Evolutionary conservation across 2,797 vertebrate species (phyloP), one percentile per base, ranked within the genome.

Genomic region (Acridotheres tristis): DNA sequence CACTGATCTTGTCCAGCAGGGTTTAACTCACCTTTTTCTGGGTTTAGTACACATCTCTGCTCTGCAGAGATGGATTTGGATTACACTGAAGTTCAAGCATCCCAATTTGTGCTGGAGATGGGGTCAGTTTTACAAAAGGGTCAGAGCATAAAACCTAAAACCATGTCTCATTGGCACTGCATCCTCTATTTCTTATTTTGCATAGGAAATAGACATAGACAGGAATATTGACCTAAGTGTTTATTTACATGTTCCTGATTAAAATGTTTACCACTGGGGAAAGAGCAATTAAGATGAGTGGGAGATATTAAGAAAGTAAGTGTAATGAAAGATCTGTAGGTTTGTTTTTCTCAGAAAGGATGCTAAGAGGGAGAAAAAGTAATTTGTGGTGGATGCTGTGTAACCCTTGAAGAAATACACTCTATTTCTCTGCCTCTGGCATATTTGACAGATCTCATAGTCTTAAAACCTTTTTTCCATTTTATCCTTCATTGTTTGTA

Each of bases 241-340:
- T 89, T 71, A 63, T 85, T 92, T 57, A 66, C 42, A 43, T 2
- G 0, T 29, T 85, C 29, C 38, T 71, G 29, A 89, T 76, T 80
- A 82, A 85, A 87, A 63, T 79, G 40, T 77, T 90, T 87, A 79
- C 45, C 17, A 36, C 7, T 55, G 22, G 25, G 5, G 17, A 73
- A 89, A 93, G 9, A 79, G 7, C 16, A 67, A 74, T 79, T 82
- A 85, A 79, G 36, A 15, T 27, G 7, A 79, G 36, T 34, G 36
- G 80, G 48, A 82, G 48, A 73, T 67, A 77, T 30, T 71, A 76
- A 79, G 32, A 89, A 92, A 92, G 34, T 63, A 87, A 87, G 3
- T 55, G 8, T 50, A 71, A 85, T 57, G 63, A 74, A 93, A 73
- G 10, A 50, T 67, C 30, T 47, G 34, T 85, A 87, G 19, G 8